Base-by-base conservation (phyloP, 2,888 invertebrate species). In the Lissocephala sabroskyi region DNA sequence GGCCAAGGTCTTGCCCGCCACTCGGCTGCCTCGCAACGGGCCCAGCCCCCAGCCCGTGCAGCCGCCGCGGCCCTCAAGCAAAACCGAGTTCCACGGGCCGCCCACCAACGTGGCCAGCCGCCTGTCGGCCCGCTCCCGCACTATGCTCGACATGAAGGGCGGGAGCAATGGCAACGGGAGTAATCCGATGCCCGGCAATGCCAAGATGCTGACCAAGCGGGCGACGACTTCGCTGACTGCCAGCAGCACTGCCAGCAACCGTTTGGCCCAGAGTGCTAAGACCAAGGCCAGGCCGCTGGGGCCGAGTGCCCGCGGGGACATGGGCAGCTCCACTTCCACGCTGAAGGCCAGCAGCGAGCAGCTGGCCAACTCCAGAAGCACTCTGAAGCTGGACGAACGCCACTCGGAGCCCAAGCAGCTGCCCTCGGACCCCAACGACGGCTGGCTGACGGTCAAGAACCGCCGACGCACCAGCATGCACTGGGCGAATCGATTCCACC, bases 361-460 rank as follows among this genome's bases (percentile, higher is more conserved):
- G 36, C 60, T 85, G 43, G 57, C 79, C 59, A 59, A 79, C 55
- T 64, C 85, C 41, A 59, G 83, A 54, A 61, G 82, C 74, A 66
- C 63, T 0, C 44, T 74, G 9, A 59, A 52, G 26, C 35, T 57
- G 19, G 60, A 80, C 51, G 79, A 83, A 47, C 49, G 79, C 10
- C 67, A 68, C 49, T 80, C 81, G 30, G 75, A 85, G 65, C 76
- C 83, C 1, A 84, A 84, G 49, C 81, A 62, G 67, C 59, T 78
- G 74, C 45, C 45, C 0, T 50, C 59, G 3, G 80, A 81, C 14
- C 78, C 88, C 32, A 78, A 81, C 33, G 93, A 93, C 62, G 97
- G 96, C 0, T 97, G 96, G 97, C 88, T 95, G 57, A 96, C 94
- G 0, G 97, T 97, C 0, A 91, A 94, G 70, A 91, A 92, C 39